Evolutionary conservation across 2,797 vertebrate genomes (phyloP).

Genomic region (Eupleurogrammus muticus): DNA sequence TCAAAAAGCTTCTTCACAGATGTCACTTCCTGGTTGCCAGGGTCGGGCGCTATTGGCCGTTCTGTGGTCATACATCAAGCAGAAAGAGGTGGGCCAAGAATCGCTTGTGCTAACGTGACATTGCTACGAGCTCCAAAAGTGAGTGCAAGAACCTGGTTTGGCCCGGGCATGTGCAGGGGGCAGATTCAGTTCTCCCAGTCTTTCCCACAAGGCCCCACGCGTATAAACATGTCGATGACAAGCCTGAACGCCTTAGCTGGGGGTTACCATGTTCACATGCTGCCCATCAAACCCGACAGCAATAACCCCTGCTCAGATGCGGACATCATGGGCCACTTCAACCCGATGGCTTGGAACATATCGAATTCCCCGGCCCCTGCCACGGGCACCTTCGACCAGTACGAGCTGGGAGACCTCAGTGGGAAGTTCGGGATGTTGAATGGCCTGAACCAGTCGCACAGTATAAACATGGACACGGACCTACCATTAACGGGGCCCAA

Average conservation of each 20-base stretch:
- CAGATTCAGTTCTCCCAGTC: slow-evolving; percentile 73
- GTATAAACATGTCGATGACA: slow-evolving; percentile 72
- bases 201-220: slow-evolving; percentile 77
- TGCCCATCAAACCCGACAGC: slow-evolving; percentile 73
- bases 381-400: slow-evolving; percentile 84
- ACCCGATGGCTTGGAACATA: slow-evolving; percentile 76
- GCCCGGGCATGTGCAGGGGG: slow-evolving; percentile 63
- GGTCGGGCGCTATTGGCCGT: slow-evolving; percentile 68
- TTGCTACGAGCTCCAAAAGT: slow-evolving; percentile 62
- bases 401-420: slow-evolving; percentile 87
- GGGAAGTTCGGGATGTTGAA: slow-evolving; percentile 84
- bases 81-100: slow-evolving; percentile 54
- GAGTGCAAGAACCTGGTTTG: slow-evolving; percentile 72
- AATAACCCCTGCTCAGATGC: slow-evolving; percentile 76
- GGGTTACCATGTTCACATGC: slow-evolving; percentile 84
- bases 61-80: slow-evolving; percentile 85
- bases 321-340: slow-evolving; percentile 83
- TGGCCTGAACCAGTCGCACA: slow-evolving; percentile 38
- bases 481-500: slow-evolving; percentile 80
- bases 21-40: slow-evolving; percentile 78
- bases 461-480: slow-evolving; percentile 70
- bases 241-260: slow-evolving; percentile 68
- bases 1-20: slow-evolving; percentile 85
- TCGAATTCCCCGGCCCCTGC: slow-evolving; percentile 74
- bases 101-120: slow-evolving; percentile 88